phyloP scores from a whole-genome alignment of 2,797 vertebrate species.

The Ibycter americanus region DNA sequence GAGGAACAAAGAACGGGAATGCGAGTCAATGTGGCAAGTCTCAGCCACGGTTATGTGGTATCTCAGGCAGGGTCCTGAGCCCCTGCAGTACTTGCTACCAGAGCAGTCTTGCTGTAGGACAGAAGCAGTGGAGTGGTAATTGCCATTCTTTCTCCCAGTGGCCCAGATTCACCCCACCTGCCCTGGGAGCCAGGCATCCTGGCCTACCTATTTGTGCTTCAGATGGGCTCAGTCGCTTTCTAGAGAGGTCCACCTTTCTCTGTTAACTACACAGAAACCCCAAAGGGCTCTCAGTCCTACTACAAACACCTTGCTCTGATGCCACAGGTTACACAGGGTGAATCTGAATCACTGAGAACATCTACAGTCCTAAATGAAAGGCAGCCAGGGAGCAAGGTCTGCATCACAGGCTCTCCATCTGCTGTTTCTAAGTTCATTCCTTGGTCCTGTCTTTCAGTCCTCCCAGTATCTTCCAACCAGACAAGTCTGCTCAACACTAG shows the following conservation, averaged over 20 bases:
- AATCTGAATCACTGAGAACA: background rate
- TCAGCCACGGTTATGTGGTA: background rate
- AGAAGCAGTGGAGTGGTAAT: background rate
- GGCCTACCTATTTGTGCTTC: background rate
- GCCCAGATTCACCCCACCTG: background rate
- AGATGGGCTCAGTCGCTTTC: background rate
- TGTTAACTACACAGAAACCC: background rate
- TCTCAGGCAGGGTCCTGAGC: background rate
- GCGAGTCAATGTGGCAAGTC: background rate
- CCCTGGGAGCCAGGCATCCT: background rate
- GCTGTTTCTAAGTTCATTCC: background rate
- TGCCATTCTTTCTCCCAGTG: background rate
- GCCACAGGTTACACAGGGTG: background rate
- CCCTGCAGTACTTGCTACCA: background rate
- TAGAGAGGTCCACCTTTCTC: background rate
- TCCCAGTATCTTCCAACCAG: background rate
- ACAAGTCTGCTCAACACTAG: background rate
- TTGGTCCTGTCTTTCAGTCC: background rate
- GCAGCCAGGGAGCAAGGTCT: background rate
- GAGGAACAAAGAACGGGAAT: background rate
- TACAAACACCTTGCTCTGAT: background rate
- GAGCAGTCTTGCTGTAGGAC: background rate
- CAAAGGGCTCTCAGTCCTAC: background rate
- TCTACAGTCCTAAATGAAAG: background rate
- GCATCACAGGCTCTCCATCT: rapidly evolving